Base-by-base conservation (phyloP, 2,113 vertebrate species). In the Cephalopholis sonnerati region DNA sequence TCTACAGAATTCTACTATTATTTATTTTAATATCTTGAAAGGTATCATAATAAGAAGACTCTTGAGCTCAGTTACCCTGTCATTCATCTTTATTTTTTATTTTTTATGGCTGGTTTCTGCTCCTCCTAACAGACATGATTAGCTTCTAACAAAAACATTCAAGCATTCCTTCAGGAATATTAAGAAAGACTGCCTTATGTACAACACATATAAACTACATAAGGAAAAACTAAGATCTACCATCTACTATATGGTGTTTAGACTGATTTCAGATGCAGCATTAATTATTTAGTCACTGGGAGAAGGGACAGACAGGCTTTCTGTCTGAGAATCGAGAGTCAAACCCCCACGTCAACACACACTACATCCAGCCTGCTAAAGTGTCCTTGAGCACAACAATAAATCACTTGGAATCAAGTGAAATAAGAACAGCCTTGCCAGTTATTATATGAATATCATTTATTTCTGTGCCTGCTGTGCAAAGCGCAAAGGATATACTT, bases 321-420 rank as follows among this genome's bases (percentile, higher is more conserved):
- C 77, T 29, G 20, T 41, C 5, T 1, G 25, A 62, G 20, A n/a
- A 48, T 57, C 53, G 48, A 24, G 13, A 18, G 61, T 58, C 7
- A 46, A 57, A 66, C 25, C 27, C 18, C 20, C 29, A 59, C 27
- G 12, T 46, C 9, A 11, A 59, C 63, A 48, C 22, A 22, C 22
- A 59, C n/a, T 27, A 44, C 55, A 70, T 55, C 51, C 67, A 41
- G 32, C 17, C 36, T 27, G 54, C 17, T 36, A 11, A 73, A 57
- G 27, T 58, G 51, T 25, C 51, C 61, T 58, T 20, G 53, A 59
- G 79, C 53, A 51, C 27, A 59, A 39, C 20, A 65, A 9, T 55
- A n/a, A 39, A 79, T 36, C 29, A 39, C 50, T 55, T 7, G n/a
- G 29, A 27, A 67, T 29, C 24, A 50, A 50, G 18, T 62, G 46